A percentile compares a stretch with the other conserved stretches of the same genome.
Conservation (phyloP, 2,888 invertebrate species). For the Sinohyriopsis cumingii region DNA sequence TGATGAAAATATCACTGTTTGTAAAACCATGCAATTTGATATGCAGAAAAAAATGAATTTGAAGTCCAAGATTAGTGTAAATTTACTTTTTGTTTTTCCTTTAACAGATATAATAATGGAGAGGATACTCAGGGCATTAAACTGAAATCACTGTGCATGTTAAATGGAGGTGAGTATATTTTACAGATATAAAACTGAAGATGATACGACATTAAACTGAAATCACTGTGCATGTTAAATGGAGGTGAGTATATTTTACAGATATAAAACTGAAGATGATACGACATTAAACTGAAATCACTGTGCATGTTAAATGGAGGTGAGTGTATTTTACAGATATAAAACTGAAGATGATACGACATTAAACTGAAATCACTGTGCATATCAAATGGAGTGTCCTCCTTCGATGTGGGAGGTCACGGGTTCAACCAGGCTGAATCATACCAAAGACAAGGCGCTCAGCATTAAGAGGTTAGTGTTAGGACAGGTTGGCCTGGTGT, state of each 20-base stretch:
- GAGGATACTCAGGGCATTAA: conserved; percentile 11
- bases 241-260: conserved; percentile 49
- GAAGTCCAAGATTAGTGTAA: not conserved
- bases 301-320: conserved; percentile 65
- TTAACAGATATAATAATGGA: conserved; percentile 32
- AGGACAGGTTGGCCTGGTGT: too few species aligned
- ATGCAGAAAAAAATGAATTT: not conserved
- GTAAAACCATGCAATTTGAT: too few species aligned
- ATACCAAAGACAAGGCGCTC: too few species aligned
- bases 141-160: conserved; percentile 48
- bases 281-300: conserved; percentile 25
- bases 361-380: conserved; percentile 41
- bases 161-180: conserved; percentile 59
- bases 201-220: conserved; percentile 18
- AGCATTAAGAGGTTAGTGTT: too few species aligned
- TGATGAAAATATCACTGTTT: too few species aligned
- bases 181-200: conserved; percentile 32
- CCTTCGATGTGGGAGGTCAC: too few species aligned
- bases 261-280: conserved; percentile 28
- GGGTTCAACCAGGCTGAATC: too few species aligned
- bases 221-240: conserved; percentile 59
- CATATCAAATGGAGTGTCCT: conserved; percentile 58
- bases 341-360: conserved; percentile 21
- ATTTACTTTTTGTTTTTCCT: conserved; percentile 4
- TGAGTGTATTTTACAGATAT: conserved; percentile 30